A percentile compares a stretch with the other conserved stretches of the same genome.
Evolutionary conservation across 1,140 invertebrate genomes (phyloP).

Genomic region (Brachionus manjavacas): DNA sequence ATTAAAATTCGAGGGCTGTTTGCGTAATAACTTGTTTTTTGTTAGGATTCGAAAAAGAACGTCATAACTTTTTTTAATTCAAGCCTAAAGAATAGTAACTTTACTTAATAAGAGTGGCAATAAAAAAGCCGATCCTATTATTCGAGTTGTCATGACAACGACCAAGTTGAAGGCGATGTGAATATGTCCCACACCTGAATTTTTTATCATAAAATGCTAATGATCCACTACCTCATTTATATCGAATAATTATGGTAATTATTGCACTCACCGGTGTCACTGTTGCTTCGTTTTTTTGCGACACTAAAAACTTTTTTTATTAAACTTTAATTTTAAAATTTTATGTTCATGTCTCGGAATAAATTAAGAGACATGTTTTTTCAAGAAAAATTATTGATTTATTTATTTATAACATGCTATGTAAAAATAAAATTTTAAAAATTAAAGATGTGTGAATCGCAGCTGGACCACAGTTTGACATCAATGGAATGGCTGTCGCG

Average conservation of each 20-base stretch:
- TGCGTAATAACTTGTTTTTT: not conserved
- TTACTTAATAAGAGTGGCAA: not conserved
- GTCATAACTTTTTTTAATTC: not conserved
- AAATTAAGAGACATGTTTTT: not conserved
- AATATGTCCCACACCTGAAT: not conserved
- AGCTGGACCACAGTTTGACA: conserved; percentile 60
- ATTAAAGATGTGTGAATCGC: conserved; percentile 45
- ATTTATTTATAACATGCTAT: not conserved
- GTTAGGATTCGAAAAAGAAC: not conserved
- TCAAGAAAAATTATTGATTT: not conserved
- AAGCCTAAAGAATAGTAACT: not conserved
- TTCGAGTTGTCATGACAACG: not conserved
- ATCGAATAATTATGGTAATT: not conserved
- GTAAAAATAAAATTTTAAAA: not conserved
- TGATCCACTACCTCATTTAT: not conserved
- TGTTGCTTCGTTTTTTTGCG: not conserved
- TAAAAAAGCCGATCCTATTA: not conserved
- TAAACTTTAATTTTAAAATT: not conserved
- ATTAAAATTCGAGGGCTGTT: not conserved
- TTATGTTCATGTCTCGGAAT: not conserved
- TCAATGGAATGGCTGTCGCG: conserved; percentile 62
- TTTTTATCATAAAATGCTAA: not conserved
- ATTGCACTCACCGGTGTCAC: not conserved
- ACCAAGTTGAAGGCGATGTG: not conserved
- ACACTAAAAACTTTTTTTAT: not conserved